A percentile compares a stretch with the other conserved stretches of the same genome.
phyloP scores from a whole-genome alignment of 1,140 invertebrate genomes.

The Aplysia californica region DNA sequence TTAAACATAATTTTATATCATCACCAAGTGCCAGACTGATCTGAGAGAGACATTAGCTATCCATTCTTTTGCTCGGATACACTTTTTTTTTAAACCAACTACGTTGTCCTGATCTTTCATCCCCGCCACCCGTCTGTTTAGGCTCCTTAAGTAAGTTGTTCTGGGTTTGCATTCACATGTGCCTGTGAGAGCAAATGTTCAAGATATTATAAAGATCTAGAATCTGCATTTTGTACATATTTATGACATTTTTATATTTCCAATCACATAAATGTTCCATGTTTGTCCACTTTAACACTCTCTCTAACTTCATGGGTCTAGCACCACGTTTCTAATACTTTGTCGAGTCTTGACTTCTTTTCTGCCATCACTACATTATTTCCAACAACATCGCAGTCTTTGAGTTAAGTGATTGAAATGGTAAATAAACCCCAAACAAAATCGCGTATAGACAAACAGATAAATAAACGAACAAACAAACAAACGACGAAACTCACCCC shows the following conservation, averaged over 20 bases:
- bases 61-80: too few relatives aligned
- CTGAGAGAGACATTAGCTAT: too few relatives aligned
- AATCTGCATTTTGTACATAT: not conserved
- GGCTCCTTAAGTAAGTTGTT: too few relatives aligned
- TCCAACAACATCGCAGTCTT: not conserved
- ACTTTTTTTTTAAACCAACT: too few relatives aligned
- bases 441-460: slow-evolving; percentile 73
- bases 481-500: slow-evolving; percentile 88
- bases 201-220: not conserved
- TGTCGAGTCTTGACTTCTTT: not conserved
- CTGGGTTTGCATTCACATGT: too few relatives aligned
- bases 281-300: not conserved
- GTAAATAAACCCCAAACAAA: not conserved
- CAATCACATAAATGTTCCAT: not conserved
- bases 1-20: too few relatives aligned
- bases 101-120: too few relatives aligned
- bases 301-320: not conserved
- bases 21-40: too few relatives aligned
- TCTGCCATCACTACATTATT: not conserved
- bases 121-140: too few relatives aligned
- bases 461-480: slow-evolving; percentile 94
- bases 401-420: not conserved
- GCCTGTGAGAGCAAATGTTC: too few relatives aligned
- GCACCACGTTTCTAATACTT: not conserved
- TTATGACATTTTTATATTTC: not conserved